Percentiles rank a stretch among this genome's conserved stretches.
Evolutionary conservation across 2,113 vertebrate species (phyloP).

Genomic region (Oryzias celebensis): DNA sequence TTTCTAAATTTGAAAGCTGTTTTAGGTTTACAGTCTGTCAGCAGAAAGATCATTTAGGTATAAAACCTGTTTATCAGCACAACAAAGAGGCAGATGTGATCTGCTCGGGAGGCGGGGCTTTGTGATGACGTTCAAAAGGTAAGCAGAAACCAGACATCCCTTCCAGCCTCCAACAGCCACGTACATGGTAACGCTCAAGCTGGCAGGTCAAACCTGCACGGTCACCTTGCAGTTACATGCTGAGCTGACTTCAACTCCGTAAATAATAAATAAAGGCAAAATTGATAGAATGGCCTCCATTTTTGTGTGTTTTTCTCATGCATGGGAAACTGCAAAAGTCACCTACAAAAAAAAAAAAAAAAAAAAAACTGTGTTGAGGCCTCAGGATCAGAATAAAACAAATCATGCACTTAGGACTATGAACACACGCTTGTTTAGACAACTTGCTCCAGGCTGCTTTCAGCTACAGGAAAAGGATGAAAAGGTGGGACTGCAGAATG

Average conservation of each 20-base stretch:
- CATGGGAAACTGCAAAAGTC: slow-evolving; percentile 7
- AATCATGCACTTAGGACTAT: not conserved
- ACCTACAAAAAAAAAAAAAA: not conserved
- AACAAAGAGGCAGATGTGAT: slow-evolving; percentile 46
- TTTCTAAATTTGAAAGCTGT: no score
- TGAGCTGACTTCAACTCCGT: not conserved
- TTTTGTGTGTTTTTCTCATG: not conserved
- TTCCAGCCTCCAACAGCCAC: slow-evolving; percentile 5
- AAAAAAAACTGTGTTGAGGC: not conserved
- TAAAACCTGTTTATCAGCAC: slow-evolving; percentile 41
- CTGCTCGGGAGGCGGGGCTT: slow-evolving; percentile 22
- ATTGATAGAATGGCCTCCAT: not conserved
- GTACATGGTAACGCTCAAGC: not conserved
- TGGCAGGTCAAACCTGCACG: not conserved
- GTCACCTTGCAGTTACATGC: not conserved
- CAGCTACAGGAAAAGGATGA: not conserved
- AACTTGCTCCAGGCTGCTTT: slow-evolving; percentile 22
- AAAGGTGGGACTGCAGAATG: slow-evolving; percentile 38
- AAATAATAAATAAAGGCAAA: not conserved
- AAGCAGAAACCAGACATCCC: slow-evolving; percentile 23
- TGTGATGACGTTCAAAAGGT: slow-evolving; percentile 26
- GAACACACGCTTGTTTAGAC: slow-evolving; percentile 33
- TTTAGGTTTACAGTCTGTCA: not conserved
- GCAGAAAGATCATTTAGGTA: slow-evolving; percentile 15
- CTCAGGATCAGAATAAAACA: slow-evolving; percentile 20